A percentile compares a stretch with the other conserved stretches of the same genome.
phyloP scores from a whole-genome alignment of 2,888 invertebrate species.

The Ligdia adustata region DNA sequence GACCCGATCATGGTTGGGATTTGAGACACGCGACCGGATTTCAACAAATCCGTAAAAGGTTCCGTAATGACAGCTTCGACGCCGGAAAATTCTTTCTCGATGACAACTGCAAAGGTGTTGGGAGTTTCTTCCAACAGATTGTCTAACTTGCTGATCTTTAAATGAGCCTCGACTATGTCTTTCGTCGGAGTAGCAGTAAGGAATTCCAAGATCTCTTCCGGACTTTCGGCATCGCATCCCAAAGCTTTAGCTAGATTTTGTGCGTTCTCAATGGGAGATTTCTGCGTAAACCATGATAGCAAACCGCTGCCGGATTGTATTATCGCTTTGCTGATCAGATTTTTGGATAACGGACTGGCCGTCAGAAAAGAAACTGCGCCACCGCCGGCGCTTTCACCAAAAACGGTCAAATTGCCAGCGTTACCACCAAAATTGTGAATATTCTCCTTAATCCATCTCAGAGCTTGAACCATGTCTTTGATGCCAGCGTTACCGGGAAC shows the following conservation, averaged over 20 bases:
- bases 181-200: conserved; percentile 60
- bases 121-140: conserved; percentile 32
- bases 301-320: conserved; percentile 69
- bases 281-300: conserved; percentile 53
- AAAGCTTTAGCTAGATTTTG: conserved; percentile 53
- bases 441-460: conserved; percentile 72
- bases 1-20: conserved; percentile 70
- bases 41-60: conserved; percentile 60
- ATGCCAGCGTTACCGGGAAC: conserved; percentile 76
- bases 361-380: conserved; percentile 56
- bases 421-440: conserved; percentile 74
- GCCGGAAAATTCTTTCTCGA: conserved; percentile 71
- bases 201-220: conserved; percentile 68
- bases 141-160: conserved; percentile 40
- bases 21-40: conserved; percentile 66
- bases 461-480: conserved; percentile 68
- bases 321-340: conserved; percentile 65
- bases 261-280: conserved; percentile 63
- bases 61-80: conserved; percentile 67
- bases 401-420: conserved; percentile 68
- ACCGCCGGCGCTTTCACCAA: conserved; percentile 71
- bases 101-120: conserved; percentile 50
- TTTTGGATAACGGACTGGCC: conserved; percentile 66
- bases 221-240: conserved; percentile 62
- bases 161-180: conserved; percentile 62